These are phyloP conservation scores for Chrysopilus asiliformis DNA, from an alignment of 2,888 invertebrate species.

Conservation along the genomic window DNA sequence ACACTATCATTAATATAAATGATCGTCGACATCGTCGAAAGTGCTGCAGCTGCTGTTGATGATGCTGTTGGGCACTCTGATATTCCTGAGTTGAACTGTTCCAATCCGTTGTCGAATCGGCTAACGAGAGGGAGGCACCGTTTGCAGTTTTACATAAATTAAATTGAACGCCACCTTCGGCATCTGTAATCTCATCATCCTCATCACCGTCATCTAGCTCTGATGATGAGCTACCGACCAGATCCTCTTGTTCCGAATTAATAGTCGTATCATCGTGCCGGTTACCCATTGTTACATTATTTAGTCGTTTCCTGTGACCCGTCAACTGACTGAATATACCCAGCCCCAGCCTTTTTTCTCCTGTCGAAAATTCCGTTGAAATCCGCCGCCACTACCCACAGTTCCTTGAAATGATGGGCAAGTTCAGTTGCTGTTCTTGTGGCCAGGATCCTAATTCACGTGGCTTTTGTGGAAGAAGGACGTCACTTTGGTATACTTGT, in stretches of 20 bases:
- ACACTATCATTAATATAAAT: constrained; percentile 24
- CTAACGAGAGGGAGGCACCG: constrained; percentile 10
- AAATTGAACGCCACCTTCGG: constrained; percentile 16
- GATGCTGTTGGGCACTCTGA: constrained; percentile 17
- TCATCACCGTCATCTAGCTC: constrained; percentile 17
- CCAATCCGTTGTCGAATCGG: constrained; percentile 12
- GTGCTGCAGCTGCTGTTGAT: constrained; percentile 15
- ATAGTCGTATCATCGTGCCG: constrained; percentile 13
- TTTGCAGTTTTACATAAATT: constrained; percentile 13
- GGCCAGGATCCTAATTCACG: no score
- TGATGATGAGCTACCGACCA: constrained; percentile 19
- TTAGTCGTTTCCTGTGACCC: no score
- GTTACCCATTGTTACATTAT: constrained; percentile 13
- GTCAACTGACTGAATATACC: no score
- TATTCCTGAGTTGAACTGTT: constrained; percentile 13
- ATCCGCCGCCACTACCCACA: no score
- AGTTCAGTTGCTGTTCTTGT: no score
- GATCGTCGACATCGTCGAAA: constrained; percentile 14
- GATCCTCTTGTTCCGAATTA: constrained; percentile 20
- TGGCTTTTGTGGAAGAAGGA: no score
- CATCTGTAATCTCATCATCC: constrained; percentile 16
- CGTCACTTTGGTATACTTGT: no score
- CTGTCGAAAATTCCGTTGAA: no score
- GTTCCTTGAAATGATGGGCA: no score
- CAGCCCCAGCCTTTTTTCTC: no score